phyloP scores from a whole-genome alignment of 2,888 invertebrate genomes.

The Volucella bombylans region DNA sequence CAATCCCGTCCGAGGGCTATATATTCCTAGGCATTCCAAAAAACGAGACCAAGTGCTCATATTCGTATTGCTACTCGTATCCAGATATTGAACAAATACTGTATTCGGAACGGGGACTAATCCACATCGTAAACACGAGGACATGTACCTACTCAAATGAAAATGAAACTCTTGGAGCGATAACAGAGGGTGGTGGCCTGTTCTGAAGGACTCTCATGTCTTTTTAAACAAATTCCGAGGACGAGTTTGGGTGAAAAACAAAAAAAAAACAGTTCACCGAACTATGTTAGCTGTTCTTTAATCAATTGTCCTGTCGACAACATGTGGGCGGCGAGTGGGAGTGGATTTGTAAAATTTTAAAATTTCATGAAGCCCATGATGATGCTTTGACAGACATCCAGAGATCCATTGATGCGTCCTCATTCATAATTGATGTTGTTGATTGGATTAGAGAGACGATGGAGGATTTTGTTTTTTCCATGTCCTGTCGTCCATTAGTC shows the following conservation, averaged over 20 bases:
- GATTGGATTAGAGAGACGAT: constrained; percentile 62
- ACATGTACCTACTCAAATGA: constrained; percentile 19
- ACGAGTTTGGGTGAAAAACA: constrained; percentile 1
- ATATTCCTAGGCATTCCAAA: constrained; percentile 20
- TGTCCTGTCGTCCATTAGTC: constrained; percentile 38
- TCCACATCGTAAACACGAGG: constrained; percentile 58
- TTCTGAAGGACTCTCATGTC: constrained; percentile 8
- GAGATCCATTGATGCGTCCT: constrained; percentile 47
- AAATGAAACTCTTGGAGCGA: constrained; percentile 44
- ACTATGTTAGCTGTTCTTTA: constrained; percentile 40
- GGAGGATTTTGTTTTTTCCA: constrained; percentile 2
- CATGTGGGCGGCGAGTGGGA: no score
- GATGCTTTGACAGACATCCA: constrained; percentile 50
- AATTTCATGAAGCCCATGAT: constrained; percentile 53
- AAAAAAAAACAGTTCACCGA: background rate
- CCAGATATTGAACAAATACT: constrained; percentile 68
- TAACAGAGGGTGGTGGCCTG: background rate
- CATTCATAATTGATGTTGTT: constrained; percentile 65
- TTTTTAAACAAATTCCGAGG: constrained; percentile 48
- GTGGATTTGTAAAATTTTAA: constrained; percentile 63
- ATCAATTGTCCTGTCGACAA: constrained; percentile 63
- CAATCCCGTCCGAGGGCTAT: background rate
- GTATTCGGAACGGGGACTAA: constrained; percentile 55
- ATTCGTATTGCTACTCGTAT: constrained; percentile 21
- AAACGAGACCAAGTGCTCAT: no score